These are phyloP conservation scores for Channa maculata DNA, from an alignment of 2,113 vertebrate species.

Conservation along the genomic window DNA sequence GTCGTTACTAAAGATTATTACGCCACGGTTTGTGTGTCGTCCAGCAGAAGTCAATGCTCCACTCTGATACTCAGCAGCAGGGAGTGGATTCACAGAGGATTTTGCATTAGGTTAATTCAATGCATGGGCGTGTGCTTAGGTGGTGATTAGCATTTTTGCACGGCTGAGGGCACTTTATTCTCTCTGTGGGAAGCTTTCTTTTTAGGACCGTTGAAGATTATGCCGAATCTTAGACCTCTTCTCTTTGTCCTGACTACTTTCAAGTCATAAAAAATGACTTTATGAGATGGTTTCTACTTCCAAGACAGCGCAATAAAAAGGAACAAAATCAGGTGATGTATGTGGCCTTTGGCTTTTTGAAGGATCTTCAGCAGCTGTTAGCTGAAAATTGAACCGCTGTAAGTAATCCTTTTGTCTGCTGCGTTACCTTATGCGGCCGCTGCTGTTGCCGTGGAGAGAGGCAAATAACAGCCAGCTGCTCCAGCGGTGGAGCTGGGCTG, in stretches of 20 bases:
- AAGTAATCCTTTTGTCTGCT: conserved; percentile 30
- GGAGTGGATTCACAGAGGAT: conserved; percentile 4
- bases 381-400: conserved; percentile 18
- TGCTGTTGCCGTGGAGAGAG: conserved; percentile 33
- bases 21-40: conserved; percentile 6
- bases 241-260: conserved; percentile 44
- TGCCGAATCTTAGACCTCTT: conserved; percentile 6
- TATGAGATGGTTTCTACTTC: conserved; percentile 50
- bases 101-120: conserved; percentile 9
- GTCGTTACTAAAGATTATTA: conserved; percentile 49
- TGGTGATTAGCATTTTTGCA: conserved; percentile 43
- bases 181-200: conserved; percentile 33
- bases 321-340: conserved; percentile 30
- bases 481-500: conserved; percentile 37
- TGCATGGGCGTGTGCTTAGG: neutral
- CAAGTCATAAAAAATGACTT: conserved; percentile 48
- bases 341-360: conserved; percentile 45
- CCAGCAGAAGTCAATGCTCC: conserved; percentile 20
- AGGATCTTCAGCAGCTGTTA: conserved; percentile 10
- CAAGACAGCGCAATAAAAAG: conserved; percentile 51
- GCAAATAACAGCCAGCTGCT: conserved; percentile 48
- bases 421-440: conserved; percentile 33
- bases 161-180: conserved; percentile 19
- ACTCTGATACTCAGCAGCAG: conserved; percentile 44
- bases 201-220: conserved; percentile 16